Evolutionary conservation across 2,888 invertebrate species (phyloP), one percentile per base, ranked within the genome.

Genomic region (Endotricha flammealis): DNA sequence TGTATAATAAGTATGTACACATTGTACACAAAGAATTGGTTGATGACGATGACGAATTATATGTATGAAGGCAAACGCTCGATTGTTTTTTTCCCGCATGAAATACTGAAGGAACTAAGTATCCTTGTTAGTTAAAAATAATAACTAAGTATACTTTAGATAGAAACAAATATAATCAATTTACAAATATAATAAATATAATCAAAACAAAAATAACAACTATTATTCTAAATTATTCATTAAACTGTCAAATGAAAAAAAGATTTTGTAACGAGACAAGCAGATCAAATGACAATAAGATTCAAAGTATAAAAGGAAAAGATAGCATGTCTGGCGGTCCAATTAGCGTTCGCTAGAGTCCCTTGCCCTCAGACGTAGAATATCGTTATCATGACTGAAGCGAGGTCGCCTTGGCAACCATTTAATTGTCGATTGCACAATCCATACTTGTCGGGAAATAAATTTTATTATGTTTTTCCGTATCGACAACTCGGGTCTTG

Each of bases 261-360:
- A 27, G 27, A 12, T 12, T 10, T 1, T 12, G 12, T 12, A 12
- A 7, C 11, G 11, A 7, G 12, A 27, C 12, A 22, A 3, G 23
- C 8, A 22, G n/a, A 22, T 27, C 8, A 12, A 25, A 11, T 10
- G n/a, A 27, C 27, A 12, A 7, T 12, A 12, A 12, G 12, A 27
- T 27, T 12, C 6, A 20, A 20, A 6, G 34, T 39, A 36, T 45
- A 46, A 43, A 45, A 45, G 35, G 46, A 42, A 55, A 41, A 39
- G 46, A 50, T 60, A 61, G 56, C 58, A 57, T 57, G 82, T 79
- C 82, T 82, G 79, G 72, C 64, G 40, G 50, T 56, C 64, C 77
- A 79, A 81, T 82, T 80, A 80, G 57, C 59, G 62, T 70, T 52
- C 72, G 73, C 78, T 74, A 65, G 61, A 70, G 68, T 65, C 69